phyloP scores from a whole-genome alignment of 30 jellyfish, hydroid and myxozoan genomes.

The Turritopsis rubra region DNA sequence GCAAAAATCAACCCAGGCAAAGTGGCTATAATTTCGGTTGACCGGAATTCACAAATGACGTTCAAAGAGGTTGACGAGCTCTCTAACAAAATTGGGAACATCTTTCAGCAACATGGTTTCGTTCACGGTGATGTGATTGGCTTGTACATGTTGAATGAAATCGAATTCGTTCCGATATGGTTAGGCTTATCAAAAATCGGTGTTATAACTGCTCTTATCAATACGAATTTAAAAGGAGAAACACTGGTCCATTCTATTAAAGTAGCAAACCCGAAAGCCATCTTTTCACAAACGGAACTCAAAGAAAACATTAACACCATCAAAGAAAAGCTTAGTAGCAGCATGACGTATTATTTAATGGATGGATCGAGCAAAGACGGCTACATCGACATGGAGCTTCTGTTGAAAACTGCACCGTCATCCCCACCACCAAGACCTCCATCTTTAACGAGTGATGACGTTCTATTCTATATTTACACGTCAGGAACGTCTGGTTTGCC shows the following conservation, averaged over 20 bases:
- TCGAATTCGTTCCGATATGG: conserved; percentile 53
- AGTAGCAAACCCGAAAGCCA: conserved; percentile 46
- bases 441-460: not conserved
- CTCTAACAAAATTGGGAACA: conserved; percentile 25
- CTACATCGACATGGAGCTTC: not conserved
- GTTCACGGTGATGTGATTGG: conserved; percentile 25
- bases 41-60: not conserved
- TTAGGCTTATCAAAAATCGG: conserved; percentile 79
- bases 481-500: conserved; percentile 96
- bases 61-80: not conserved
- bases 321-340: not conserved
- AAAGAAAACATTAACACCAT: not conserved
- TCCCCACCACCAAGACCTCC: not conserved
- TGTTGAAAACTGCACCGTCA: not conserved
- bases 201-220: conserved; percentile 50
- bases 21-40: conserved; percentile 20
- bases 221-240: conserved; percentile 53
- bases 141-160: not conserved
- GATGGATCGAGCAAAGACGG: not conserved
- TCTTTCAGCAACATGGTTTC: not conserved
- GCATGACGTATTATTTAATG: not conserved
- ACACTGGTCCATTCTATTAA: conserved; percentile 59
- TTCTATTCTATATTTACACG: conserved; percentile 55
- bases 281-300: conserved; percentile 29
- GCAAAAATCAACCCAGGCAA: conserved; percentile 19